Conservation (phyloP, 2,888 invertebrate species). For the Nomada ferruginata region DNA sequence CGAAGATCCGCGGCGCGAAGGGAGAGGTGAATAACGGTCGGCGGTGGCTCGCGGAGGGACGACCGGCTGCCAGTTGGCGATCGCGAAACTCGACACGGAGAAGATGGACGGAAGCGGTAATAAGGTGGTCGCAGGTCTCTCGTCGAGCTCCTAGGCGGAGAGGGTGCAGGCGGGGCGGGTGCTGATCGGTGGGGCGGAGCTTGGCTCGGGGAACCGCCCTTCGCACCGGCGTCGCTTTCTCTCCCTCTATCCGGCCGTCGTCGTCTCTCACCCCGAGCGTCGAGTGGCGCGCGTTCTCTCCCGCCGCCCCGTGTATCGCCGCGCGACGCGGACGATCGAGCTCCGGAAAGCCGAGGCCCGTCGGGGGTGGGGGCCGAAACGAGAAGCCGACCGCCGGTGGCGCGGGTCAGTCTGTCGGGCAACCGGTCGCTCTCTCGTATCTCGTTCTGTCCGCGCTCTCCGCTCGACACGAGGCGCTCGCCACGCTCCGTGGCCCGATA, state of each 20-base stretch:
- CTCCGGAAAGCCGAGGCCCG: constrained; percentile 36
- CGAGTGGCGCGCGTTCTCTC: constrained; percentile 39
- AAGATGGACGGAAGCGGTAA: constrained; percentile 59
- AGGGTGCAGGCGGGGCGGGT: constrained; percentile 57
- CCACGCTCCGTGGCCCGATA: constrained; percentile 51
- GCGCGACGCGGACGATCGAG: constrained; percentile 48
- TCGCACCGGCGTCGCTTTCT: constrained; percentile 37
- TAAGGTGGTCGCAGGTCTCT: constrained; percentile 52
- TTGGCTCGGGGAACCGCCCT: constrained; percentile 47
- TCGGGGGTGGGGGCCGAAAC: constrained; percentile 76
- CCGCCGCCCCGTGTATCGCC: constrained; percentile 29
- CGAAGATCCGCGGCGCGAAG: constrained; percentile 9
- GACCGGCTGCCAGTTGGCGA: constrained; percentile 67
- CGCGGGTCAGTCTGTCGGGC: constrained; percentile 84
- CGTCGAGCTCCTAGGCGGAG: constrained; percentile 36
- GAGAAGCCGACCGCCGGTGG: constrained; percentile 81
- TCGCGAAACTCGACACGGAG: constrained; percentile 30
- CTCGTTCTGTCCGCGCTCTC: constrained; percentile 82
- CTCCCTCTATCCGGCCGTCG: constrained; percentile 35
- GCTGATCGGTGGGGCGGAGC: constrained; percentile 70
- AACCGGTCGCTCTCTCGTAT: constrained; percentile 83
- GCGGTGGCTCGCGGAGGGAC: constrained; percentile 48
- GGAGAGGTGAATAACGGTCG: constrained; percentile 13
- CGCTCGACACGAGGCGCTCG: constrained; percentile 60
- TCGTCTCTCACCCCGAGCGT: constrained; percentile 42